Conservation (phyloP, 2,888 invertebrate species). For the Catocala fraxini region DNA sequence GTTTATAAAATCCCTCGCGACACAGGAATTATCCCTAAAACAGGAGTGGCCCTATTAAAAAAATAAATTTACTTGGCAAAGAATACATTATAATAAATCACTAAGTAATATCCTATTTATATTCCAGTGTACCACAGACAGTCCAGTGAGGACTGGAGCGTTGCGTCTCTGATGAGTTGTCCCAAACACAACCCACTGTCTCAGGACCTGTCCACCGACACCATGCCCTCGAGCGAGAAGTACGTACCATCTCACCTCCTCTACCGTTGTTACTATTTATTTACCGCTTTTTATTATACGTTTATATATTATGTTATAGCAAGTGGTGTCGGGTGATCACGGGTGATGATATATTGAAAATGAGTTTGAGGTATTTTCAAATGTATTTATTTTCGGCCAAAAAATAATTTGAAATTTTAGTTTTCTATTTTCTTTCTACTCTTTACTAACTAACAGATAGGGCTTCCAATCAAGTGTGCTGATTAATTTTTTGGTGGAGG, state of each 20-base stretch:
- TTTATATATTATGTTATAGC: conserved; percentile 72
- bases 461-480: conserved; percentile 39
- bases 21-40: too few species aligned
- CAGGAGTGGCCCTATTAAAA: conserved; percentile 18
- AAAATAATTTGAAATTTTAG: conserved; percentile 44
- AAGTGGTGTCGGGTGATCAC: conserved; percentile 89
- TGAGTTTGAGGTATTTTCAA: conserved; percentile 90
- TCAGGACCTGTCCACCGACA: conserved; percentile 70
- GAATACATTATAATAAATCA: too few species aligned
- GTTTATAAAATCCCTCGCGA: too few species aligned
- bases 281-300: conserved; percentile 38
- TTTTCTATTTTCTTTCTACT: conserved; percentile 34
- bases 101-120: too few species aligned
- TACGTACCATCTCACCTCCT: conserved; percentile 60
- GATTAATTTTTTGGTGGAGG: conserved; percentile 50
- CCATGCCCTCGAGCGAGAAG: conserved; percentile 82
- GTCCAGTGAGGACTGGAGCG: conserved; percentile 89
- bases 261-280: conserved; percentile 31
- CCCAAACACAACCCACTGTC: conserved; percentile 87
- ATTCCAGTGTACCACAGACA: conserved; percentile 74
- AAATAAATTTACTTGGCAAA: too few species aligned
- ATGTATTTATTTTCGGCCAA: conserved; percentile 40
- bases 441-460: conserved; percentile 39
- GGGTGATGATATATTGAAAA: conserved; percentile 92
- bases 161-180: conserved; percentile 91